These are phyloP conservation scores for Epinephelus fuscoguttatus DNA, from an alignment of 2,113 vertebrate species.

Conservation along the genomic window DNA sequence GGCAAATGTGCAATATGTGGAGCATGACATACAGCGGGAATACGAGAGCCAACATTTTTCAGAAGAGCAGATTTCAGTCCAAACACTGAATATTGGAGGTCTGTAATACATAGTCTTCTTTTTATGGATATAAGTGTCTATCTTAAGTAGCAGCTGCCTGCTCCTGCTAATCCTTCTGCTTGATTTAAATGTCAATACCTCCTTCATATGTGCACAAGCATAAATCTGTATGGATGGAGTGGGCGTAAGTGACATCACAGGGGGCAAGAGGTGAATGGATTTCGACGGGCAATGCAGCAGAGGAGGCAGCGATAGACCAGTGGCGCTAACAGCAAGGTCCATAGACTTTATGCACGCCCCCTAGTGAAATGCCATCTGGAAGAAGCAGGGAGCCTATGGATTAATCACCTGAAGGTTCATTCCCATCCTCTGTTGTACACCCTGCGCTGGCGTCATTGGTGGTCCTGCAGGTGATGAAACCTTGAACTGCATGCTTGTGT, in stretches of 20 bases:
- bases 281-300: conserved; percentile 9
- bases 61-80: conserved; percentile 37
- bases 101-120: conserved; percentile 48
- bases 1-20: conserved; percentile 29
- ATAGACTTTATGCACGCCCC: conserved; percentile 55
- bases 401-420: conserved; percentile 55
- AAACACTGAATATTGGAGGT: conserved; percentile 28
- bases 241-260: conserved; percentile 49
- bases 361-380: conserved; percentile 71
- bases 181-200: conserved; percentile 79
- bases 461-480: conserved; percentile 37
- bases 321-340: conserved; percentile 38
- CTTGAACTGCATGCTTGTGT: conserved; percentile 17
- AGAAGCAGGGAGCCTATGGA: conserved; percentile 46
- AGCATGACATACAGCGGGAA: conserved; percentile 26
- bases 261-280: conserved; percentile 54
- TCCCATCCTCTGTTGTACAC: conserved; percentile 45
- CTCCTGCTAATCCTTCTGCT: conserved; percentile 69
- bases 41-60: conserved; percentile 10
- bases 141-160: conserved; percentile 73
- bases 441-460: conserved; percentile 31
- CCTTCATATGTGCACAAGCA: conserved; percentile 65
- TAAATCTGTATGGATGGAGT: conserved; percentile 60
- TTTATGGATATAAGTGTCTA: conserved; percentile 72
- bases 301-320: conserved; percentile 25